Conservation (phyloP, 1,140 invertebrate species). For the Bicyclus anynana region DNA sequence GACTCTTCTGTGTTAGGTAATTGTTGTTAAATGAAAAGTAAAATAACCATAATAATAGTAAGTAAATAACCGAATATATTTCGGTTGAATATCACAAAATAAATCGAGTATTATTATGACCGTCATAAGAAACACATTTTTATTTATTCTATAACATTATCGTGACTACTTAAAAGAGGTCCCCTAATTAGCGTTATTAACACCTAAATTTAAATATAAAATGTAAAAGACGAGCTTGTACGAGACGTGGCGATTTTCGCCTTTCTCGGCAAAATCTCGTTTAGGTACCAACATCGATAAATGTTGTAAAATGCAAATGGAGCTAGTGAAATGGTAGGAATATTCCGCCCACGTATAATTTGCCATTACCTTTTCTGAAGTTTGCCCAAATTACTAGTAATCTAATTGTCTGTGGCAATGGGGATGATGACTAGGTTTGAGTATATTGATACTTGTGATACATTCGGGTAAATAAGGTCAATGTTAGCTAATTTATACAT, state of each 20-base stretch:
- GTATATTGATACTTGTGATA: no score
- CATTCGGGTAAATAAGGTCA: no score
- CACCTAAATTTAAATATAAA: slow-evolving; percentile 32
- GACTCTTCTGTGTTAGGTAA: no score
- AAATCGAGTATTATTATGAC: background rate
- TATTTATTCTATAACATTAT: background rate
- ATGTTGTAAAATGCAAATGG: slow-evolving; percentile 74
- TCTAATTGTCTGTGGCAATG: background rate
- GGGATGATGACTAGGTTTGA: background rate
- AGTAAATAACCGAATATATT: no score
- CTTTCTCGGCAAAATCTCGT: slow-evolving; percentile 47
- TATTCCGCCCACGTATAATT: slow-evolving; percentile 55
- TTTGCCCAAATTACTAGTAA: background rate
- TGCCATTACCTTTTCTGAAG: slow-evolving; percentile 55
- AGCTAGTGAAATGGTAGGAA: slow-evolving; percentile 65
- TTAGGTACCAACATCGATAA: slow-evolving; percentile 54
- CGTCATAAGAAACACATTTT: background rate
- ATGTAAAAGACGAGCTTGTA: slow-evolving; percentile 46
- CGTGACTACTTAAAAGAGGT: background rate
- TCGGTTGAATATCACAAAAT: no score
- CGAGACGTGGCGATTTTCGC: slow-evolving; percentile 40
- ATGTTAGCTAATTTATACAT: no score
- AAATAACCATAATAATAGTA: no score
- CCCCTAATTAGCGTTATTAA: slow-evolving; percentile 19
- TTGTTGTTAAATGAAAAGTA: no score